Conservation (phyloP, 2,797 vertebrate genomes). For the Peromyscus attwateri region DNA sequence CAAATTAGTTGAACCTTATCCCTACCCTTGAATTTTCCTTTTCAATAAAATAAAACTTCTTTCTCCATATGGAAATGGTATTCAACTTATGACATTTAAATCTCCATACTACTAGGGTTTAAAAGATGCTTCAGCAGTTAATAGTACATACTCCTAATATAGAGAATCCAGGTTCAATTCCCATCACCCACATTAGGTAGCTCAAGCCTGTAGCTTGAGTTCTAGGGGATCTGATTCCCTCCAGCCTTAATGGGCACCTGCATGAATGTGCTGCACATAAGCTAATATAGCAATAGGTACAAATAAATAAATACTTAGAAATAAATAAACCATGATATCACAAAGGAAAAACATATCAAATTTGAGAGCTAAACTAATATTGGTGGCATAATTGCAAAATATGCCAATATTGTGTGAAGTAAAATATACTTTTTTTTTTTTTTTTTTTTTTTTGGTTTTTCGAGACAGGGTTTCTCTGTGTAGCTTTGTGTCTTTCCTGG, state of each 20-base stretch:
- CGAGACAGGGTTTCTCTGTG: no score
- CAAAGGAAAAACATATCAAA: constrained; percentile 22
- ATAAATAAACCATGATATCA: not conserved
- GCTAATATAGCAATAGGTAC: not conserved
- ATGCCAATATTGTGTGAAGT: not conserved
- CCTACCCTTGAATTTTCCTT: constrained; percentile 47
- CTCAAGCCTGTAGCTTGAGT: not conserved
- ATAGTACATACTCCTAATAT: not conserved
- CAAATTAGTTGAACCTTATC: constrained; percentile 35
- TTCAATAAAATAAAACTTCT: constrained; percentile 30
- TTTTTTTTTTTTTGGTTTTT: no score
- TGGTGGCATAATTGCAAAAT: not conserved
- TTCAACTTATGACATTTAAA: constrained; percentile 21
- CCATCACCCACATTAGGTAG: not conserved
- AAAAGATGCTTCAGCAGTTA: not conserved
- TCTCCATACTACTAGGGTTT: not conserved
- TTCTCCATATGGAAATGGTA: constrained; percentile 23
- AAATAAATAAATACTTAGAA: not conserved
- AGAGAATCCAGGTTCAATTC: not conserved
- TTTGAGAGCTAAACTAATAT: not conserved
- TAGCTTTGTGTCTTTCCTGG: no score
- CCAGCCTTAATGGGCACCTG: not conserved
- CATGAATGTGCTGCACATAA: not conserved
- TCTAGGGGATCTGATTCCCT: not conserved
- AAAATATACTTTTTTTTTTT: constrained; percentile 62